These are phyloP conservation scores for Larimichthys polyactis DNA, from an alignment of 2,113 vertebrate genomes.

Conservation along the genomic window DNA sequence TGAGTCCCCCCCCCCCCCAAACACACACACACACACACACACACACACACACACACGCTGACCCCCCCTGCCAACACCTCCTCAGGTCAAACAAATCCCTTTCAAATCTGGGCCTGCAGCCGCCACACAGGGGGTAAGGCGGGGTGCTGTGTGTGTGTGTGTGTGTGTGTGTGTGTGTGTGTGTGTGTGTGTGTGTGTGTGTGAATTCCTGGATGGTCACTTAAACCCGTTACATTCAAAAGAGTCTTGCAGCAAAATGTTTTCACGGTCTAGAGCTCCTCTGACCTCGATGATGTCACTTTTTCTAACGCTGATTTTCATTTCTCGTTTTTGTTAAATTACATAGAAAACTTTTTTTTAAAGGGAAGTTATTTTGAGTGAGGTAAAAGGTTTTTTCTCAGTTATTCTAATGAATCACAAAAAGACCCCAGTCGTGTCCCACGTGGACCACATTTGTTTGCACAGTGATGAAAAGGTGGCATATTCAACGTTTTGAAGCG, in stretches of 20 bases:
- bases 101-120: slow-evolving; percentile 81
- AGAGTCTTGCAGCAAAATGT: background rate
- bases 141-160: slow-evolving; percentile 33
- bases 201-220: slow-evolving; percentile 30
- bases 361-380: background rate
- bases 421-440: background rate
- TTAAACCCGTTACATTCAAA: slow-evolving; percentile 16
- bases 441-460: background rate
- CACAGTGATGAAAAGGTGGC: no score
- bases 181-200: slow-evolving; percentile 13
- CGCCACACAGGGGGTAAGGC: slow-evolving; percentile 71
- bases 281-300: no score
- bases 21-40: slow-evolving; percentile 28
- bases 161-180: slow-evolving; percentile 5
- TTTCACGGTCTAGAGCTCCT: background rate
- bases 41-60: slow-evolving; percentile 34
- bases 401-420: background rate
- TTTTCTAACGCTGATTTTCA: background rate
- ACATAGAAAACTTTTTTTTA: background rate
- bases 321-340: background rate
- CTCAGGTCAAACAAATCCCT: slow-evolving; percentile 80
- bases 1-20: slow-evolving; percentile 47
- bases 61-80: slow-evolving; percentile 57
- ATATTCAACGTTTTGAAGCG: background rate
- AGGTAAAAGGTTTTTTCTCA: background rate